Percentiles rank a stretch among this genome's conserved stretches.
Conservation (phyloP, 2,888 invertebrate genomes). For the Phaonia tiefii region DNA sequence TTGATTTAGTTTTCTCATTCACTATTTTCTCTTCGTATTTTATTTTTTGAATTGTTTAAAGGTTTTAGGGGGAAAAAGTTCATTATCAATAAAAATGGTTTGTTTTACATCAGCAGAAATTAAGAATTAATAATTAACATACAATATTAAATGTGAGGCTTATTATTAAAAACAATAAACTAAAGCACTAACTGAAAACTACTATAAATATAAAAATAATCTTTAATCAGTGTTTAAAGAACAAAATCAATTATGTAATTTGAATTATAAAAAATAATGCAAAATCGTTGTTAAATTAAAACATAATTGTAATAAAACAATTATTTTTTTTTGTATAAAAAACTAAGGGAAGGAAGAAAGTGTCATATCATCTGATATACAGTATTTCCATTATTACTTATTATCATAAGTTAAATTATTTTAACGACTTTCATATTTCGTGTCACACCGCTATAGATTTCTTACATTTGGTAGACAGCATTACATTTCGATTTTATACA, state of each 20-base stretch:
- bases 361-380: conserved; percentile 6
- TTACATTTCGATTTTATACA: background rate
- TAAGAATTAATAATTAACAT: too few relatives aligned
- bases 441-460: background rate
- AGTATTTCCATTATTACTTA: background rate
- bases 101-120: background rate
- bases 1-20: conserved; percentile 21
- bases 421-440: background rate
- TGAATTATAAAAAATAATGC: too few relatives aligned
- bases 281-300: background rate
- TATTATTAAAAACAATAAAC: background rate
- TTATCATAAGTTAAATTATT: too few relatives aligned
- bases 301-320: background rate
- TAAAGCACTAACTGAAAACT: background rate
- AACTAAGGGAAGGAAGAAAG: background rate
- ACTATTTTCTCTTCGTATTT: background rate
- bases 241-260: conserved; percentile 5
- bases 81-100: conserved; percentile 20
- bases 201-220: background rate
- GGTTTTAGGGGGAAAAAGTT: background rate
- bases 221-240: too few relatives aligned
- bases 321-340: background rate
- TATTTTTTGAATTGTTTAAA: conserved; percentile 14
- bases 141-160: too few relatives aligned
- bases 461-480: background rate